Conservation (phyloP, 2,888 invertebrate species). For the Theretra japonica region DNA sequence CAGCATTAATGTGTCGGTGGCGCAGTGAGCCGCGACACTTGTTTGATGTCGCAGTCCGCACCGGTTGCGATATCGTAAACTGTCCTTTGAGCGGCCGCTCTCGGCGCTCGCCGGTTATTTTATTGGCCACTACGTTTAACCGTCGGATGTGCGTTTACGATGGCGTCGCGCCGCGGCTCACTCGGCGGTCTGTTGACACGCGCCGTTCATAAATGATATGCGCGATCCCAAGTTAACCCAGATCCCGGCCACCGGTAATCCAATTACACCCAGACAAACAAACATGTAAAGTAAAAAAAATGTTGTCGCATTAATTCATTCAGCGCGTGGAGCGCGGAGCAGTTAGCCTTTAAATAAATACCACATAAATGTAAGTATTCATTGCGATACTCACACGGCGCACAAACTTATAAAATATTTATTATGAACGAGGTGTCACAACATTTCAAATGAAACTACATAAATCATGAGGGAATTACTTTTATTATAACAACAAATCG, state of each 20-base stretch:
- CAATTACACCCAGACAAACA: constrained; percentile 13
- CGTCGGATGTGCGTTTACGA: constrained; percentile 17
- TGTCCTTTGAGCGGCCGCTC: constrained; percentile 12
- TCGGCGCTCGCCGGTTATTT: background rate
- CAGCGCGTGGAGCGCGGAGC: background rate
- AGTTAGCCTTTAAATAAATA: constrained; percentile 13
- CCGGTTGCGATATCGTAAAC: constrained; percentile 14
- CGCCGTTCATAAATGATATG: constrained; percentile 16
- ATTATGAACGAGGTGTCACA: constrained; percentile 22
- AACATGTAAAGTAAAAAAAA: background rate
- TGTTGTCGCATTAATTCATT: constrained; percentile 20
- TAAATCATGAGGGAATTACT: constrained; percentile 9
- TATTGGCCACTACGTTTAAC: constrained; percentile 26
- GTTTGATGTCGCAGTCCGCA: constrained; percentile 12
- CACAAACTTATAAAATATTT: constrained; percentile 20
- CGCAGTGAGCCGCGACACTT: constrained; percentile 16
- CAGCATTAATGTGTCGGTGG: background rate
- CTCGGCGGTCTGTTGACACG: constrained; percentile 19
- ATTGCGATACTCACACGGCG: background rate
- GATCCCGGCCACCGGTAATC: constrained; percentile 15
- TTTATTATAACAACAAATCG: constrained; percentile 19
- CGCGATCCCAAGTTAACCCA: constrained; percentile 19
- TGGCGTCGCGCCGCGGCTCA: background rate
- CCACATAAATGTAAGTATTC: constrained; percentile 1
- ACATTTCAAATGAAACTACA: constrained; percentile 25